Evolutionary conservation across 2,888 invertebrate species (phyloP), one percentile per base, ranked within the genome.

Genomic region (Heterodera filipjevi): DNA sequence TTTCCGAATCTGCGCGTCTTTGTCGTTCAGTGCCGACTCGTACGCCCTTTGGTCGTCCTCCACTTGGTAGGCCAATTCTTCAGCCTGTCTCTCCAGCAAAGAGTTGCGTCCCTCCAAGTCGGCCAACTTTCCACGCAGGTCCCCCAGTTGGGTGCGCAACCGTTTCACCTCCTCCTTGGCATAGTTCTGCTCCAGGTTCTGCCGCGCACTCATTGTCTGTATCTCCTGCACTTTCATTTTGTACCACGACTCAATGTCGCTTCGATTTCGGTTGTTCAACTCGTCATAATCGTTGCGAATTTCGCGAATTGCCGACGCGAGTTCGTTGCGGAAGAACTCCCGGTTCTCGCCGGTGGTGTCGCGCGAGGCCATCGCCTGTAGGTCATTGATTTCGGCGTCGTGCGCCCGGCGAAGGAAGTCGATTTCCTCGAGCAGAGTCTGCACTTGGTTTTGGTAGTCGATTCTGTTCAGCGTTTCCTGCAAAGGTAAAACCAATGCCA

Each of bases 251-350:
- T 92, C 91, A 87, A 91, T 89, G 82, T 92, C 91, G 33, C 88
- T 89, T 70, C 89, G 85, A 84, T 91, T 90, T 79, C 89, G 86
- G 81, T 90, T 90, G 82, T 46, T 59, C 53, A 85, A 74, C 76
- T 70, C 72, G 53, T 85, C 85, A 66, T 85, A 85, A 44, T 85
- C 85, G 39, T 70, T 85, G 82, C 91, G 90, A 82, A 91, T 91
- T 81, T 91, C 91, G 46, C 90, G 86, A 83, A 91, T 90, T 72
- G 91, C 91, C 79, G 89, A 87, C 10, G 90, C 89, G 81, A 92
- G 85, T 83, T 91, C 91, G 84, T 90, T 91, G 89, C 91, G 91
- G 91, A 92, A 91, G 90, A 90, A 91, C 84, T 91, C 91, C 30
- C 91, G 88, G 89, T 91, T 91, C 86, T 91, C 91, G 71, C 89